Conservation (phyloP, 1,140 invertebrate genomes). For the Zaprionus ornatus region DNA sequence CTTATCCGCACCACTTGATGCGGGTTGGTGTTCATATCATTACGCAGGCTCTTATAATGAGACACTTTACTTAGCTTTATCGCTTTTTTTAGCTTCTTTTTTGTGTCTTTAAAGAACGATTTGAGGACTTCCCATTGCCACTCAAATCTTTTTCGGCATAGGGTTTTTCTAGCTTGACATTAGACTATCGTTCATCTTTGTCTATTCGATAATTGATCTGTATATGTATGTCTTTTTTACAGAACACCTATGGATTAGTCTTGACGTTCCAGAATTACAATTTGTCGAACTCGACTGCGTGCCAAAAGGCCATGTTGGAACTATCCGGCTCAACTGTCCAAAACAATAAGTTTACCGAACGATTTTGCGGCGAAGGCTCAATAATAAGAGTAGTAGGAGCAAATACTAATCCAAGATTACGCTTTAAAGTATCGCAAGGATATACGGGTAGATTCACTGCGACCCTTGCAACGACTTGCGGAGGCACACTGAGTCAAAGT, state of each 20-base stretch:
- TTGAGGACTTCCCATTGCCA: too few relatives aligned
- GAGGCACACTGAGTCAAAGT: neutral
- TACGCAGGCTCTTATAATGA: too few relatives aligned
- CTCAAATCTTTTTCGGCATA: too few relatives aligned
- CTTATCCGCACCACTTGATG: too few relatives aligned
- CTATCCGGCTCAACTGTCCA: constrained; percentile 13
- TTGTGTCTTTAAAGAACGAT: too few relatives aligned
- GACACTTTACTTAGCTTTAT: too few relatives aligned
- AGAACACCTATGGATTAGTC: constrained; percentile 45
- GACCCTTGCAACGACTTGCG: constrained; percentile 53
- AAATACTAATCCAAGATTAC: constrained; percentile 17
- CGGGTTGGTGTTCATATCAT: too few relatives aligned
- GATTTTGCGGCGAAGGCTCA: constrained; percentile 37
- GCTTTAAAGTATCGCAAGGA: constrained; percentile 31
- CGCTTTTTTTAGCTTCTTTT: too few relatives aligned
- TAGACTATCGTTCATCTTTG: too few relatives aligned
- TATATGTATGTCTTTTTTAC: neutral
- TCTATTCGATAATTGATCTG: neutral
- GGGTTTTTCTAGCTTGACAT: too few relatives aligned
- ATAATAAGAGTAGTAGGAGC: neutral
- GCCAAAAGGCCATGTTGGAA: constrained; percentile 40
- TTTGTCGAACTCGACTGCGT: constrained; percentile 54
- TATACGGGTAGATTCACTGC: constrained; percentile 30
- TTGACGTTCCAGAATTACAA: constrained; percentile 52
- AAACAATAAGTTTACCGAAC: constrained; percentile 28